Evolutionary conservation across 2,888 invertebrate genomes (phyloP).

Genomic region (Ariolimax columbianus): DNA sequence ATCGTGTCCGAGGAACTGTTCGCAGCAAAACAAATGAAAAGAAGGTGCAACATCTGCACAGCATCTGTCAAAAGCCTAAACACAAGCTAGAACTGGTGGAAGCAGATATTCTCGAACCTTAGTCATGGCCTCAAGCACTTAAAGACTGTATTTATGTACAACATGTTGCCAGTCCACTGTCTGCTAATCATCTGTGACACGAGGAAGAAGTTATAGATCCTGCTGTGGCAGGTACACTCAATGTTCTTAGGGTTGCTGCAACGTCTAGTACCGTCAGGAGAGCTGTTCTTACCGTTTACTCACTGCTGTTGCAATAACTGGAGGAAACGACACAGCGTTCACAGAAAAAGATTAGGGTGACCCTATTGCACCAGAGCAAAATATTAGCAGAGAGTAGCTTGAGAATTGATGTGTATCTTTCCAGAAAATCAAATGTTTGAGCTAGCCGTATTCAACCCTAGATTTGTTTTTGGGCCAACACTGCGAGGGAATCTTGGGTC

Average conservation of each 20-base stretch:
- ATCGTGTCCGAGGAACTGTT: slow-evolving; percentile 80
- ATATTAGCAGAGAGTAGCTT: slow-evolving; percentile 81
- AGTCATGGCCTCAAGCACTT: slow-evolving; percentile 71
- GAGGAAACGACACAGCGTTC: slow-evolving; percentile 64
- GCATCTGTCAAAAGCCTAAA: slow-evolving; percentile 71
- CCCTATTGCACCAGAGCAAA: slow-evolving; percentile 77
- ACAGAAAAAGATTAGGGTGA: slow-evolving; percentile 79
- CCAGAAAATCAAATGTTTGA: slow-evolving; percentile 79
- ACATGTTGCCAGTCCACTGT: slow-evolving; percentile 79
- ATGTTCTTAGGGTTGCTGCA: slow-evolving; percentile 78
- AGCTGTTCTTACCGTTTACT: slow-evolving; percentile 80
- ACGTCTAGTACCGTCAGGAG: slow-evolving; percentile 77
- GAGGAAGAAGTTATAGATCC: slow-evolving; percentile 77
- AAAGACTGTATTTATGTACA: slow-evolving; percentile 77
- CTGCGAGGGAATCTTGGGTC: slow-evolving; percentile 60
- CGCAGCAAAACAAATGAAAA: slow-evolving; percentile 74
- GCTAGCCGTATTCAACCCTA: slow-evolving; percentile 80
- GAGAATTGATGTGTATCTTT: slow-evolving; percentile 80
- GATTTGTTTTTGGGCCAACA: slow-evolving; percentile 80
- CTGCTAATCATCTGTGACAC: slow-evolving; percentile 65
- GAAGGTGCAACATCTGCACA: slow-evolving; percentile 67
- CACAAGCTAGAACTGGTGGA: slow-evolving; percentile 79
- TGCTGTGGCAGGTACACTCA: slow-evolving; percentile 79
- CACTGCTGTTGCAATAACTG: slow-evolving; percentile 70
- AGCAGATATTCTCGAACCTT: slow-evolving; percentile 78